Conservation (phyloP, 2,113 vertebrate genomes). For the Poicephalus meyeri region DNA sequence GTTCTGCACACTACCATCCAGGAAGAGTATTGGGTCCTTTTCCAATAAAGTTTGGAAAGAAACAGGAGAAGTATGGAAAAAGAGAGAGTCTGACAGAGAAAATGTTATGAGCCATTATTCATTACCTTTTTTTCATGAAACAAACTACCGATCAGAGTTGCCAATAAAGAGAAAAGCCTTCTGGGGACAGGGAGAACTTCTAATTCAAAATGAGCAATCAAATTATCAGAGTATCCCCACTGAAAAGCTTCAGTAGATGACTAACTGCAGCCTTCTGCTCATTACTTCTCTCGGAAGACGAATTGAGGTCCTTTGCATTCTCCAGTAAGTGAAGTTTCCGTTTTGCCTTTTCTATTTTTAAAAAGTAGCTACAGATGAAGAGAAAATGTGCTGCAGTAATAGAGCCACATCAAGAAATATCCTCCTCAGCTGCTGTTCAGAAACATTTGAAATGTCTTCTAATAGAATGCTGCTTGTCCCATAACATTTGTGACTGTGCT, state of each 20-base stretch:
- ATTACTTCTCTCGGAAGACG: constrained; percentile 70
- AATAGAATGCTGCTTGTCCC: constrained; percentile 63
- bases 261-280: constrained; percentile 70
- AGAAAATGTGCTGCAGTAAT: constrained; percentile 64
- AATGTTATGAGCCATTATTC: constrained; percentile 14
- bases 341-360: constrained; percentile 73
- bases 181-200: constrained; percentile 51
- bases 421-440: constrained; percentile 60
- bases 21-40: background rate
- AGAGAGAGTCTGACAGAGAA: background rate
- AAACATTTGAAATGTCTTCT: constrained; percentile 63
- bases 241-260: constrained; percentile 67
- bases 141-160: constrained; percentile 50
- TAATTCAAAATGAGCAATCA: constrained; percentile 69
- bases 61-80: background rate
- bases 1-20: background rate
- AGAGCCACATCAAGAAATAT: constrained; percentile 67
- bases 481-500: constrained; percentile 65
- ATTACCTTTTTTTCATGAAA: constrained; percentile 34
- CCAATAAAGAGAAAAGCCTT: constrained; percentile 60
- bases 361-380: constrained; percentile 72
- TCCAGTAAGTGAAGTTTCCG: constrained; percentile 66
- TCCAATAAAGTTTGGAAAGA: background rate
- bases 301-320: constrained; percentile 65
- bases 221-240: constrained; percentile 65